Percentiles rank a stretch among this genome's conserved stretches.
phyloP scores from a whole-genome alignment of 2,888 invertebrate species.

The Autographa pulchrina region DNA sequence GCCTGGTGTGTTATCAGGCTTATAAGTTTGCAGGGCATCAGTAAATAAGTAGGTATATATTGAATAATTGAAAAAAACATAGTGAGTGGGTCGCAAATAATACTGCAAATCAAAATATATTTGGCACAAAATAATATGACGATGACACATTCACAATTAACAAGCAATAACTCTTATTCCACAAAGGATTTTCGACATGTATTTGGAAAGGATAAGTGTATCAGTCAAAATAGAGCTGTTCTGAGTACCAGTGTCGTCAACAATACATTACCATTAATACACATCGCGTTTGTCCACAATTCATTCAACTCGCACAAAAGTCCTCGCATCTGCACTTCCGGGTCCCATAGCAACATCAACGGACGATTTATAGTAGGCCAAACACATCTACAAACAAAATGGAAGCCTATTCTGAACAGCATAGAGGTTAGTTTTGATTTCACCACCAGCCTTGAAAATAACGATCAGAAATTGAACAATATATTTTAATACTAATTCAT shows the following conservation, averaged over 20 bases:
- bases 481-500: conserved; percentile 25
- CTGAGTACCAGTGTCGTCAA: conserved; percentile 41
- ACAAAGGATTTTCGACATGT: background rate
- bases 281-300: conserved; percentile 57
- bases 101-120: too few species aligned
- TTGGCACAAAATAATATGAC: background rate
- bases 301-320: conserved; percentile 63
- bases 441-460: background rate
- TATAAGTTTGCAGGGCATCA: too few species aligned
- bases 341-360: conserved; percentile 62
- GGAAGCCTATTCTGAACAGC: background rate
- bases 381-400: conserved; percentile 14
- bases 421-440: background rate
- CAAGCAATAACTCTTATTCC: background rate
- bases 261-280: conserved; percentile 50
- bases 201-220: conserved; percentile 19
- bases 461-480: conserved; percentile 17
- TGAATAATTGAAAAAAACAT: too few species aligned
- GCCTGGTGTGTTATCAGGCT: too few species aligned
- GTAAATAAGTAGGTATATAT: too few species aligned
- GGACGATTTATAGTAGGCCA: conserved; percentile 53
- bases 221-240: conserved; percentile 55
- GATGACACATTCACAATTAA: background rate
- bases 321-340: conserved; percentile 70
- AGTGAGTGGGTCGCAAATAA: too few species aligned